phyloP scores from a whole-genome alignment of 1,140 invertebrate genomes.

The Aphelinus atriplicis region DNA sequence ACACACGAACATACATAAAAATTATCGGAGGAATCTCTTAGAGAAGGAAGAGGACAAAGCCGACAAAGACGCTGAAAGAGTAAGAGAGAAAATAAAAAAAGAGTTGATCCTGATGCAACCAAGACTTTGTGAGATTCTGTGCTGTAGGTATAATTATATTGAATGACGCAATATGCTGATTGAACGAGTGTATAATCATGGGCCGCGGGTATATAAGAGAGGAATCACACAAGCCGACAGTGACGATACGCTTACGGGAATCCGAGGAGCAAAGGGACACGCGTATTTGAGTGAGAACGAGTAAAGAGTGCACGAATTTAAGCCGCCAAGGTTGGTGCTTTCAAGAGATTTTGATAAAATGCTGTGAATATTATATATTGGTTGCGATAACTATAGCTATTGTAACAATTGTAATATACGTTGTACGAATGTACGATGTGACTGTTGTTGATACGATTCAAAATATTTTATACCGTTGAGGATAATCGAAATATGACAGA shows the following conservation, averaged over 20 bases:
- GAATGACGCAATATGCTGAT: no score
- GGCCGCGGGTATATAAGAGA: no score
- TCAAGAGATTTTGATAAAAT: constrained; percentile 67
- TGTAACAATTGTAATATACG: constrained; percentile 61
- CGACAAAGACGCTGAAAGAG: constrained; percentile 36
- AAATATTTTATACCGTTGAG: constrained; percentile 67
- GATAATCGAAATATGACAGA: constrained; percentile 36
- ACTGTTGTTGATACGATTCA: constrained; percentile 66
- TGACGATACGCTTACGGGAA: constrained; percentile 3
- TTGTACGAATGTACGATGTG: constrained; percentile 63
- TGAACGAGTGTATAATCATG: no score
- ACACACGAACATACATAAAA: constrained; percentile 42
- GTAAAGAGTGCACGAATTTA: constrained; percentile 44
- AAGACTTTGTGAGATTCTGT: constrained; percentile 1
- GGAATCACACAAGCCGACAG: no score
- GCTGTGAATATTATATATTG: constrained; percentile 66
- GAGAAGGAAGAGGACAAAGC: constrained; percentile 42
- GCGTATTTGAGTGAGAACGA: constrained; percentile 2
- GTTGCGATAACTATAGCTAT: constrained; percentile 64
- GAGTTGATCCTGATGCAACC: neutral
- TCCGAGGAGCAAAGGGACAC: constrained; percentile 18
- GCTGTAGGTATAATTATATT: neutral
- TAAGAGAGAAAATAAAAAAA: constrained; percentile 23
- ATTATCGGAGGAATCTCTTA: constrained; percentile 44
- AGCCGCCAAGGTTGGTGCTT: constrained; percentile 64